Base-by-base conservation (phyloP, 2,888 invertebrate species). In the Horisme vitalbata region DNA sequence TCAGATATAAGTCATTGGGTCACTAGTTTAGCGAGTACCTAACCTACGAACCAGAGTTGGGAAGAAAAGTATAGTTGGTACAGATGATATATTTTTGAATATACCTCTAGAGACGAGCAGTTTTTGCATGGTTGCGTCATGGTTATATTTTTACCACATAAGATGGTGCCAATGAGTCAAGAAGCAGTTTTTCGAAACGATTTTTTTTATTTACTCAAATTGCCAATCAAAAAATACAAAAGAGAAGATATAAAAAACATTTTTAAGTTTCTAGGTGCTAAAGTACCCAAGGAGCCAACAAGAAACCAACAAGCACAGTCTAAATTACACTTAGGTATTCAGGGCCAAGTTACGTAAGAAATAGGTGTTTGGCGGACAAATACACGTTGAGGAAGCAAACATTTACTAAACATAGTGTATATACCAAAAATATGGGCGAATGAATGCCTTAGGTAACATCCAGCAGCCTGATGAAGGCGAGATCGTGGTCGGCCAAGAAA, bases 1-100 rank as follows among this genome's bases (percentile, higher is more conserved):
- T 70, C 69, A 69, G 57, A 61, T 65, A 59, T 61, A 70, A 70
- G 68, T 68, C 69, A 60, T 67, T 67, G 68, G 69, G 68, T 68
- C 69, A 68, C 59, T 47, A 57, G 51, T 60, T 63, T 60, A 55
- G 56, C 55, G 49, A 41, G 38, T 33, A 32, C 38, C 34, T 21
- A 10, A 23, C 32, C 37, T 39, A 35, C 18, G 6, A 10, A 11
- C 5, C 33, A 13, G 14, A 18, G 18, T 11, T 33, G 20, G 30
- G 11, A 28, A 26, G 24, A 26, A 38, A 34, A 20, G n/a, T n/a
- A n/a, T 23, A 23, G 14, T 21, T 21, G 13, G 10, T 24, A n/a
- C n/a, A n/a, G 7, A 41, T 26, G 3, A 18, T 14, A 30, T 9
- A 13, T 26, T 26, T 28, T 31, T 6, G 13, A 23, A 23, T 1